Evolutionary conservation across 2,797 vertebrate genomes (phyloP).

Genomic region (Coluber constrictor): DNA sequence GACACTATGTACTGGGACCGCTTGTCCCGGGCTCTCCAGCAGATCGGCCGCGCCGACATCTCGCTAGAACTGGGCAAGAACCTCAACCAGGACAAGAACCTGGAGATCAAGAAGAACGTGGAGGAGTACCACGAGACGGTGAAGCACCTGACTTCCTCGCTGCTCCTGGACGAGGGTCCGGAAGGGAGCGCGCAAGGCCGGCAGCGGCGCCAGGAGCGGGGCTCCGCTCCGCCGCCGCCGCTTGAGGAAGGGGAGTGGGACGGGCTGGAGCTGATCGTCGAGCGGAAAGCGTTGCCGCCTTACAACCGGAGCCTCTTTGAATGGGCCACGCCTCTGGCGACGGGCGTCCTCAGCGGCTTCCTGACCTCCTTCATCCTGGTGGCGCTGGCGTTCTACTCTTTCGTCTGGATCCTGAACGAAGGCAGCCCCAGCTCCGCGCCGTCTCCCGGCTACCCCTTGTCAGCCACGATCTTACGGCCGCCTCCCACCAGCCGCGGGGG

Average conservation of each 20-base stretch:
- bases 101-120: slow-evolving; percentile 75
- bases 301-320: slow-evolving; percentile 68
- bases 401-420: not conserved
- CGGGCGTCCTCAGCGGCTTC: slow-evolving; percentile 75
- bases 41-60: slow-evolving; percentile 79
- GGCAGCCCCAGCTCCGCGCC: accelerated
- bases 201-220: slow-evolving; percentile 27
- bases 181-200: not conserved
- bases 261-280: slow-evolving; percentile 73
- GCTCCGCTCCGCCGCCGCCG: accelerated
- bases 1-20: slow-evolving; percentile 76
- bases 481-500: not conserved
- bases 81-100: slow-evolving; percentile 83
- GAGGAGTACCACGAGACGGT: slow-evolving; percentile 67
- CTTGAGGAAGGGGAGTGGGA: slow-evolving; percentile 39
- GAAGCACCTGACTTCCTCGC: slow-evolving; percentile 47
- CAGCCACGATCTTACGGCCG: accelerated
- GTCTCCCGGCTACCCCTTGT: accelerated
- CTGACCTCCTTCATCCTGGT: not conserved
- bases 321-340: slow-evolving; percentile 69
- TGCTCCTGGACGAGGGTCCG: slow-evolving; percentile 24
- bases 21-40: slow-evolving; percentile 74
- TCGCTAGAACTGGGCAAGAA: slow-evolving; percentile 85
- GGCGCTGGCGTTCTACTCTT: accelerated
- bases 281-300: slow-evolving; percentile 52